Evolutionary conservation across 2,888 invertebrate species (phyloP).

Genomic region (Rhagium mordax): DNA sequence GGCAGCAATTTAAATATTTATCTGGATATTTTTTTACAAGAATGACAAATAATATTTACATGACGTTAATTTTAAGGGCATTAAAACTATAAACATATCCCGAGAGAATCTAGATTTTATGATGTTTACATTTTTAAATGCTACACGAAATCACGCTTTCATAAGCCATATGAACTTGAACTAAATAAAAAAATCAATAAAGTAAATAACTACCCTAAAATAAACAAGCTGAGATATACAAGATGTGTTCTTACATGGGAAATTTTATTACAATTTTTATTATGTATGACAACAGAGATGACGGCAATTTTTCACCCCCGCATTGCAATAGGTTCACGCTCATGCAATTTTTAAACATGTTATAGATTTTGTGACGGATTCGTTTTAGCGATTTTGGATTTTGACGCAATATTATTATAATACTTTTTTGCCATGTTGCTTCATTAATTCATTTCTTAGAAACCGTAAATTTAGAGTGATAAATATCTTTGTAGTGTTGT

Average conservation of each 20-base stretch:
- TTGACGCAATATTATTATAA: no score
- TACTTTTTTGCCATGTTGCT: no score
- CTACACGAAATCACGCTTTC: background rate
- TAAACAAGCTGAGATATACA: background rate
- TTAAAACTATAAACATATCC: conserved; percentile 16
- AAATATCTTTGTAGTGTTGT: no score
- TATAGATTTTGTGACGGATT: no score
- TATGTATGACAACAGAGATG: background rate
- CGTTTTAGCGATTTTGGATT: no score
- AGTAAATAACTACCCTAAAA: background rate
- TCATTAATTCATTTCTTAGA: no score
- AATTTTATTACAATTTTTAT: background rate
- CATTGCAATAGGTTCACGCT: background rate
- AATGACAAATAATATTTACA: conserved; percentile 3
- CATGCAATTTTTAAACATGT: background rate
- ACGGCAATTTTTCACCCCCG: background rate
- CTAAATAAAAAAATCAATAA: background rate
- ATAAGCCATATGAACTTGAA: background rate
- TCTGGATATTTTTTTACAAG: background rate
- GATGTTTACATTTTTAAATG: conserved; percentile 3
- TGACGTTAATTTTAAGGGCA: background rate
- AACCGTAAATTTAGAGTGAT: no score
- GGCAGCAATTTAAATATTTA: background rate
- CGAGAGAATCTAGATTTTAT: background rate
- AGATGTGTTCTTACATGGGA: background rate